phyloP scores from a whole-genome alignment of 2,888 invertebrate species.

The Hirtodrosophila alboralis region DNA sequence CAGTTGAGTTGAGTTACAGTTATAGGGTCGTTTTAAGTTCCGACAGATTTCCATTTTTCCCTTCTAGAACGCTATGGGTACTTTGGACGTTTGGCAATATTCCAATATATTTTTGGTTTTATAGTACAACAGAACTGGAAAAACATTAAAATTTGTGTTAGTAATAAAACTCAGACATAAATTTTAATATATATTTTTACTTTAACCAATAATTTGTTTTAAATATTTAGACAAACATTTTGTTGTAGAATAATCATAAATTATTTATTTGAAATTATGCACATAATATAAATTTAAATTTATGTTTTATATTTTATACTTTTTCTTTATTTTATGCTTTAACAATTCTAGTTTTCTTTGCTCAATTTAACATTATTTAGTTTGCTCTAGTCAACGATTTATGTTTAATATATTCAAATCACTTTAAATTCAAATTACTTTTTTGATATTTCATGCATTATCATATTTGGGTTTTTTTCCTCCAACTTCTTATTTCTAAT shows the following conservation, averaged over 20 bases:
- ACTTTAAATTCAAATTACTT: slow-evolving; percentile 24
- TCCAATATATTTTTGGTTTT: not conserved
- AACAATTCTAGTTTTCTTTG: not conserved
- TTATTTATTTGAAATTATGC: no score
- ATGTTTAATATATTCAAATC: slow-evolving; percentile 17
- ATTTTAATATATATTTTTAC: slow-evolving; percentile 1
- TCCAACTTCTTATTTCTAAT: not conserved
- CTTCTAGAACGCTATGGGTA: no score
- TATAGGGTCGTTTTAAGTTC: slow-evolving; percentile 17
- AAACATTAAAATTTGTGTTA: not conserved
- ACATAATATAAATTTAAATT: not conserved
- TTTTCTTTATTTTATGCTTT: not conserved
- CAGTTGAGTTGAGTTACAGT: slow-evolving; percentile 51
- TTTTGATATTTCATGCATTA: slow-evolving; percentile 18
- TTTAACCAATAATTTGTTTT: not conserved
- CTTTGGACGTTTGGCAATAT: no score
- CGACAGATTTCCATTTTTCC: not conserved
- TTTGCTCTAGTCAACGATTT: slow-evolving; percentile 1
- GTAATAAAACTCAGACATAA: not conserved
- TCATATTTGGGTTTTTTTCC: slow-evolving; percentile 10
- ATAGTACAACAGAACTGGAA: not conserved
- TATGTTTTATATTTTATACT: not conserved
- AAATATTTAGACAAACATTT: no score
- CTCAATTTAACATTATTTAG: not conserved
- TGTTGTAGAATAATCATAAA: no score